phyloP scores from a whole-genome alignment of 2,888 invertebrate genomes.

The Apotomis turbidana region DNA sequence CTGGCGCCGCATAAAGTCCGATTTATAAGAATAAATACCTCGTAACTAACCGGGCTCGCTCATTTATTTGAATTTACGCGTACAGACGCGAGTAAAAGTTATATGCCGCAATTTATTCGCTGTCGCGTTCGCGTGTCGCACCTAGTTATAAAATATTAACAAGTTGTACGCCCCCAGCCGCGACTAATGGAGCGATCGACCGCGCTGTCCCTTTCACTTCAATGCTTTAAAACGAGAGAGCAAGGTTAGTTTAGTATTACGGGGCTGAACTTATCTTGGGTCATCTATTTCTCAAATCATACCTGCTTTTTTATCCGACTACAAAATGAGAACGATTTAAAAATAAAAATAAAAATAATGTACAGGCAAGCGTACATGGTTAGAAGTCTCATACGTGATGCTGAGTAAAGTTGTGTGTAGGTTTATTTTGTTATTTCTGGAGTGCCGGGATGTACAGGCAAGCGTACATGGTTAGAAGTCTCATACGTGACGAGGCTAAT shows the following conservation, averaged over 20 bases:
- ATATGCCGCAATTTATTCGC: constrained; percentile 55
- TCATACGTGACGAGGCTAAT: too few relatives aligned
- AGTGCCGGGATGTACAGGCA: too few relatives aligned
- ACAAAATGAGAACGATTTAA: background rate
- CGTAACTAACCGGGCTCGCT: constrained; percentile 53
- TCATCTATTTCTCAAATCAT: constrained; percentile 6
- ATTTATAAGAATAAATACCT: constrained; percentile 69
- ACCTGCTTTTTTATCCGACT: background rate
- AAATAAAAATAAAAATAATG: background rate
- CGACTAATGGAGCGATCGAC: background rate
- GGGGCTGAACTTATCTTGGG: background rate
- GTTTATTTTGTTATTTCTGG: too few relatives aligned
- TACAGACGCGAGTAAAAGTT: constrained; percentile 43
- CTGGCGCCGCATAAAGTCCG: constrained; percentile 61
- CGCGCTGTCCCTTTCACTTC: background rate
- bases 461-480: too few relatives aligned
- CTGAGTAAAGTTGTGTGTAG: too few relatives aligned
- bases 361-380: too few relatives aligned
- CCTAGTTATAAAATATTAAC: constrained; percentile 41
- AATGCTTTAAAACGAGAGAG: background rate
- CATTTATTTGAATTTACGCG: constrained; percentile 47
- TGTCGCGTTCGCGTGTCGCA: constrained; percentile 28
- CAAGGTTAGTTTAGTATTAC: background rate
- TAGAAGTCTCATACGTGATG: too few relatives aligned
- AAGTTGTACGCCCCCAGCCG: constrained; percentile 7